Evolutionary conservation across 2,888 invertebrate species (phyloP).

Genomic region (Sialis fuliginosa): DNA sequence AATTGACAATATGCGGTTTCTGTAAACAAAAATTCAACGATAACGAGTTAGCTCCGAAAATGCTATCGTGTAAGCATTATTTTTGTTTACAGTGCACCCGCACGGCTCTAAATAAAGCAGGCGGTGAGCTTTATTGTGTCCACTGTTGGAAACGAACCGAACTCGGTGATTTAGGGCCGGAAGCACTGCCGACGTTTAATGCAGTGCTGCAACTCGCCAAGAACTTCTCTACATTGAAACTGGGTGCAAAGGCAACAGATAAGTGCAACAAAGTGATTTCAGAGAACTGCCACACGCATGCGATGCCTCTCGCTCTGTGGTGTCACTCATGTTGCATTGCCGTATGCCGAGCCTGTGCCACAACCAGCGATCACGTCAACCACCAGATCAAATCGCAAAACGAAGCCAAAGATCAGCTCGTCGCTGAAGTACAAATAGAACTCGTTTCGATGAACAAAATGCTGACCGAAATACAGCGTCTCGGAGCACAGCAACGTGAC

Average conservation of each 20-base stretch:
- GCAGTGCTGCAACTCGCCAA: slow-evolving; percentile 48
- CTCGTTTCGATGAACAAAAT: slow-evolving; percentile 49
- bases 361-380: slow-evolving; percentile 42
- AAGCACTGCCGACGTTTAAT: slow-evolving; percentile 47
- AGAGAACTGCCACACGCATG: slow-evolving; percentile 53
- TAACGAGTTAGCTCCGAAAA: slow-evolving; percentile 50
- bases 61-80: slow-evolving; percentile 58
- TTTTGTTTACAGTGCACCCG: slow-evolving; percentile 60
- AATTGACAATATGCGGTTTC: slow-evolving; percentile 55
- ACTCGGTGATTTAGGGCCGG: slow-evolving; percentile 45
- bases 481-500: slow-evolving; percentile 51
- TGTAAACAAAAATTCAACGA: slow-evolving; percentile 62
- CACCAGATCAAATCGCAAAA: slow-evolving; percentile 50
- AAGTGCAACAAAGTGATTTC: slow-evolving; percentile 25
- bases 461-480: slow-evolving; percentile 48
- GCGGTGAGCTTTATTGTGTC: slow-evolving; percentile 44
- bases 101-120: slow-evolving; percentile 44
- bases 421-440: slow-evolving; percentile 45
- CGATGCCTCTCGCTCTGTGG: slow-evolving; percentile 54
- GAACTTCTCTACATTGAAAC: slow-evolving; percentile 38
- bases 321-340: slow-evolving; percentile 45
- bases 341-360: slow-evolving; percentile 48
- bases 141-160: slow-evolving; percentile 62
- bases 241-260: slow-evolving; percentile 26
- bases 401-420: slow-evolving; percentile 47